Conservation (phyloP, 2,113 vertebrate genomes). For the Psammodynastes pulverulentus region DNA sequence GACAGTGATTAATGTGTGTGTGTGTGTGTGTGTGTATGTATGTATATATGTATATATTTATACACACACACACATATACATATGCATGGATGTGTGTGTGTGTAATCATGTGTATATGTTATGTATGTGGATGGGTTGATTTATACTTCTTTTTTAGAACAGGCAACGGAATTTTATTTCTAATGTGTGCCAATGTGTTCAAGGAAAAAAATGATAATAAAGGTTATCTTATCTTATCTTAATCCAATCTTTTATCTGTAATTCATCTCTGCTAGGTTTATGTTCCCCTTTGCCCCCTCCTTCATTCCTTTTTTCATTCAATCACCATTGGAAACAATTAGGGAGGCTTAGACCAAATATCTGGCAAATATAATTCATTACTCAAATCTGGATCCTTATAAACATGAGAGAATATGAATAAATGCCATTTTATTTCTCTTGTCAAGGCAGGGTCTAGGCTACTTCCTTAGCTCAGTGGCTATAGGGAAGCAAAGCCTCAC, state of each 20-base stretch:
- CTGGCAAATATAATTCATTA: not conserved
- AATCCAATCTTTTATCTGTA: not conserved
- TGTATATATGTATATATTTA: not conserved
- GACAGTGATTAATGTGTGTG: not conserved
- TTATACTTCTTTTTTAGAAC: not conserved
- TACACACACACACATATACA: too few relatives aligned
- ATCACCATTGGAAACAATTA: not conserved
- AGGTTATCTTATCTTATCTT: not conserved
- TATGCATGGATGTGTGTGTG: too few relatives aligned
- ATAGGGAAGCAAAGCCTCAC: not conserved
- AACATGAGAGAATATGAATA: not conserved
- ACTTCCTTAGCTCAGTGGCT: not conserved
- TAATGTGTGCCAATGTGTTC: not conserved
- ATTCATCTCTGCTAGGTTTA: too few relatives aligned
- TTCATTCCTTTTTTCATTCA: too few relatives aligned
- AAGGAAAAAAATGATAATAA: not conserved
- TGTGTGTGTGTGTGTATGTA: not conserved
- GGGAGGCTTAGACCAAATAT: not conserved
- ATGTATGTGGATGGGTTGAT: not conserved
- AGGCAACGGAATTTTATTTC: not conserved
- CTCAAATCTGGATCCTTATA: not conserved
- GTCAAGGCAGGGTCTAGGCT: not conserved
- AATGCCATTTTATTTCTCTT: not conserved
- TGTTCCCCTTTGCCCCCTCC: not conserved
- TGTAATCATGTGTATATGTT: not conserved